Percentiles rank a stretch among this genome's conserved stretches.
Conservation (phyloP, 2,888 invertebrate genomes). For the Chrysina gloriosa region DNA sequence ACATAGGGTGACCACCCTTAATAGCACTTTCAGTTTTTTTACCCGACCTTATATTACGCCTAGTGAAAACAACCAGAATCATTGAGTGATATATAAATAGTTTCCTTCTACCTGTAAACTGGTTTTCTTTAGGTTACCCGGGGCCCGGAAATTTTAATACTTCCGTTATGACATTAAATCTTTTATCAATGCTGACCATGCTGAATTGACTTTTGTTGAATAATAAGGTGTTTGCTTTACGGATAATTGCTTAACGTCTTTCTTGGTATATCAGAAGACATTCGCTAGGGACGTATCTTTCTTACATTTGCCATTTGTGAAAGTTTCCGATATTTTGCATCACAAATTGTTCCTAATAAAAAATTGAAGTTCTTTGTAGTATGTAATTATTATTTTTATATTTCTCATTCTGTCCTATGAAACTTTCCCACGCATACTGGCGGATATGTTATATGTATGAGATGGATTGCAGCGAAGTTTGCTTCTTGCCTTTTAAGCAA, state of each 20-base stretch:
- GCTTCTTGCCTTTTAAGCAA: too few species aligned
- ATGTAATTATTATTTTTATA: too few species aligned
- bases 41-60: slow-evolving; percentile 12
- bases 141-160: slow-evolving; percentile 29
- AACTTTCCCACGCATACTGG: too few species aligned
- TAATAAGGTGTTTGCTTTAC: slow-evolving; percentile 40
- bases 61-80: slow-evolving; percentile 27
- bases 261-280: too few species aligned
- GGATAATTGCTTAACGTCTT: slow-evolving; percentile 41
- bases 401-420: too few species aligned
- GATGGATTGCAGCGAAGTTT: too few species aligned
- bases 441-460: too few species aligned
- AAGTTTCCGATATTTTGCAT: too few species aligned
- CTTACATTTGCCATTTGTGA: too few species aligned
- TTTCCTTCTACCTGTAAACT: slow-evolving; percentile 37
- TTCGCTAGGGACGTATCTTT: too few species aligned
- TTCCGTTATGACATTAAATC: slow-evolving; percentile 38
- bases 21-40: slow-evolving; percentile 4
- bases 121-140: slow-evolving; percentile 18
- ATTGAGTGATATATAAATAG: slow-evolving; percentile 32
- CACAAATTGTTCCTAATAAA: too few species aligned
- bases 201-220: slow-evolving; percentile 44
- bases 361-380: too few species aligned
- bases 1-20: slow-evolving; percentile 26
- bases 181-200: slow-evolving; percentile 42